Percentiles rank a stretch among this genome's conserved stretches.
Conservation (phyloP, 2,888 invertebrate genomes). For the Heliconius hortense region DNA sequence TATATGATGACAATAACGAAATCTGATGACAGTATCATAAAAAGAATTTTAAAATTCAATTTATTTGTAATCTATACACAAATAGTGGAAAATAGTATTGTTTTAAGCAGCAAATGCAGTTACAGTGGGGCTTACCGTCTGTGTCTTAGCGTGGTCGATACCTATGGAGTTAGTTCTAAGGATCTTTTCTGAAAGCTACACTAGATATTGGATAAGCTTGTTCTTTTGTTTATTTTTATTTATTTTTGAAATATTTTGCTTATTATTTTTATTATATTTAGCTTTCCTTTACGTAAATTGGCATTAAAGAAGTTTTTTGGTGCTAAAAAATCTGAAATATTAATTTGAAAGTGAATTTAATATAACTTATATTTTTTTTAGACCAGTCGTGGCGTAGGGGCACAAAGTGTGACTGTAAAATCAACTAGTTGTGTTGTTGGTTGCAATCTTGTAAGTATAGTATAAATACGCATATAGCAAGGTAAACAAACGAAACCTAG, state of each 20-base stretch:
- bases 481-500: too few relatives aligned
- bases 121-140: slow-evolving; percentile 14
- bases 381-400: too few relatives aligned
- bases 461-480: too few relatives aligned
- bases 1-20: not conserved
- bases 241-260: not conserved
- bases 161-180: not conserved
- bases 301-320: too few relatives aligned
- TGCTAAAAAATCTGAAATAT: too few relatives aligned
- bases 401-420: too few relatives aligned
- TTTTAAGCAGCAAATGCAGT: slow-evolving; percentile 17
- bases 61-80: slow-evolving; percentile 5
- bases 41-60: not conserved
- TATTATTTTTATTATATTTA: not conserved
- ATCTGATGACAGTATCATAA: not conserved
- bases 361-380: too few relatives aligned
- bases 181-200: slow-evolving; percentile 1
- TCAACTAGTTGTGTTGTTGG: too few relatives aligned
- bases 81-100: slow-evolving; percentile 15
- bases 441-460: too few relatives aligned
- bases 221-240: not conserved
- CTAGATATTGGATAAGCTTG: not conserved
- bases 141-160: slow-evolving; percentile 5
- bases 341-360: too few relatives aligned
- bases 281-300: too few relatives aligned